phyloP scores from a whole-genome alignment of 1,140 invertebrate species.

The Ectropis grisescens region DNA sequence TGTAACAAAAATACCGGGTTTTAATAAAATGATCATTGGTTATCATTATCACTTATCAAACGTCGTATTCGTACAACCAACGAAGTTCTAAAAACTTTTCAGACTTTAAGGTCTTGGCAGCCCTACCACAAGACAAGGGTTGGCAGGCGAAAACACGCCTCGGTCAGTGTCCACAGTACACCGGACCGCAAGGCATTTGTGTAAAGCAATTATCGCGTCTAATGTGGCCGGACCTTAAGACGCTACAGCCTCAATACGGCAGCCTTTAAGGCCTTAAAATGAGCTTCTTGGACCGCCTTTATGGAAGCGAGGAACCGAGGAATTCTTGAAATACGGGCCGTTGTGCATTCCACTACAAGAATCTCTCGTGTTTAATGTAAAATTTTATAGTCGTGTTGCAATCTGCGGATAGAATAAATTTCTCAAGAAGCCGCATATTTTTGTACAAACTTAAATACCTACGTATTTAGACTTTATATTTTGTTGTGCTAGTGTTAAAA shows the following conservation, averaged over 20 bases:
- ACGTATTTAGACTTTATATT: too few relatives aligned
- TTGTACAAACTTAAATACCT: too few relatives aligned
- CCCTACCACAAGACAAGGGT: conserved; percentile 1
- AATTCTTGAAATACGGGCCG: conserved; percentile 17
- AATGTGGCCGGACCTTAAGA: conserved; percentile 33
- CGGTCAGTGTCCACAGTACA: conserved; percentile 13
- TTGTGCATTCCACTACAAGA: conserved; percentile 18
- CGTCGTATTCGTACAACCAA: too few relatives aligned
- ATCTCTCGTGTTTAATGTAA: conserved; percentile 27
- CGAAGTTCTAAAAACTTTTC: too few relatives aligned
- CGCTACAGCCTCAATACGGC: conserved; percentile 15
- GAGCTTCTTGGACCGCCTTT: conserved; percentile 2
- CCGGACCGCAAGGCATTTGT: conserved; percentile 28
- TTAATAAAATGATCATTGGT: too few relatives aligned
- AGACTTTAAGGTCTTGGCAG: neutral
- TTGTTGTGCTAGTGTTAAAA: too few relatives aligned
- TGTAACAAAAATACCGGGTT: too few relatives aligned
- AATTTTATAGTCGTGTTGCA: conserved; percentile 15
- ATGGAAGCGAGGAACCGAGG: neutral
- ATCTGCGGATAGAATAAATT: too few relatives aligned
- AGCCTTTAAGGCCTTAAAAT: conserved; percentile 7
- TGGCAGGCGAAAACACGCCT: conserved; percentile 8
- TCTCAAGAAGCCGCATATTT: too few relatives aligned
- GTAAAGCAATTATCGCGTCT: conserved; percentile 52
- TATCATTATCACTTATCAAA: too few relatives aligned